Percentiles rank a stretch among this genome's conserved stretches.
phyloP scores from a whole-genome alignment of 2,797 vertebrate species.

The Anas georgica region DNA sequence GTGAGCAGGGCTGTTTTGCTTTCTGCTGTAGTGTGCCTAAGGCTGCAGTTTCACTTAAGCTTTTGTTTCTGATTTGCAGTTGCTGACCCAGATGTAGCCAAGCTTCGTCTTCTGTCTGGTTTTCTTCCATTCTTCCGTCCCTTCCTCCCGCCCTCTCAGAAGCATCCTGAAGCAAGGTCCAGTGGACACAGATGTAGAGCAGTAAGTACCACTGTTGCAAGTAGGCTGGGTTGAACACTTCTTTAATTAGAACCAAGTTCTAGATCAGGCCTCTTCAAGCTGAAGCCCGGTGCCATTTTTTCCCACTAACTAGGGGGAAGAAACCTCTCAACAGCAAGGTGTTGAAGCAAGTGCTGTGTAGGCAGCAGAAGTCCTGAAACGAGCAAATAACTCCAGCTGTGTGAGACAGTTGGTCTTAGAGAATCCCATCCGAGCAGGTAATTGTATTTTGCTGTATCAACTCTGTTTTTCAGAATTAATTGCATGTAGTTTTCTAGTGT shows the following conservation, averaged over 20 bases:
- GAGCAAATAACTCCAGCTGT: not conserved
- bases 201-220: not conserved
- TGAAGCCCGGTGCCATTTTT: not conserved
- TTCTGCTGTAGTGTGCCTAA: not conserved
- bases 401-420: not conserved
- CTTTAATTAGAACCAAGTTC: not conserved
- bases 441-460: not conserved
- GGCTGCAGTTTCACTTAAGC: not conserved
- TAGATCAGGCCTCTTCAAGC: not conserved
- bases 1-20: not conserved
- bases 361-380: not conserved
- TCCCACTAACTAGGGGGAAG: not conserved
- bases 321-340: not conserved
- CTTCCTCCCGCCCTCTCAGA: not conserved
- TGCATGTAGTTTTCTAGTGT: not conserved
- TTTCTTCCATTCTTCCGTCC: not conserved
- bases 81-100: not conserved
- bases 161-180: not conserved
- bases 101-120: not conserved
- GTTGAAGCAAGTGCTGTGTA: not conserved
- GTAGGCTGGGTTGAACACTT: not conserved
- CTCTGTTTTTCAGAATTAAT: not conserved
- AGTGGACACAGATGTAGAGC: fast-evolving
- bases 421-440: not conserved
- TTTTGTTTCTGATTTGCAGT: not conserved